Base-by-base conservation (phyloP, 2,113 vertebrate genomes). In the Dendrocopos noguchii region DNA sequence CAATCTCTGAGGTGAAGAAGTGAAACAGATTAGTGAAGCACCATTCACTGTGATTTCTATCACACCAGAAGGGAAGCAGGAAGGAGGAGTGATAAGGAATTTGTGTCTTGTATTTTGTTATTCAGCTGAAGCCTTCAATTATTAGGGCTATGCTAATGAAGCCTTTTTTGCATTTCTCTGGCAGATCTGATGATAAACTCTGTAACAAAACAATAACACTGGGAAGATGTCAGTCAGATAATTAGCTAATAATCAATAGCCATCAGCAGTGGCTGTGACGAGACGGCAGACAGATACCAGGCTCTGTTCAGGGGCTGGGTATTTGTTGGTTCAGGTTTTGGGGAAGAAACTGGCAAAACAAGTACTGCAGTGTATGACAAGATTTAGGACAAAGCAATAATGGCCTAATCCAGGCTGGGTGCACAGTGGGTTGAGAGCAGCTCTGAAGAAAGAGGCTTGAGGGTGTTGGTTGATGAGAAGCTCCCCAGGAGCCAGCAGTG, bases 201-300 rank as follows among this genome's bases (percentile, higher is more conserved):
- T 34, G 79, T 89, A 78, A 81, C 75, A 71, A 92, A 89, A 63
- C 33, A 74, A 82, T 82, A 55, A 70, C 84, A 67, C 14, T 47
- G 39, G 16, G 82, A 82, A 16, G 46, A 57, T 91, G 33, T 77
- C 55, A 87, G 20, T 63, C 89, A 42, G 36, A 19, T 94, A 73
- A 89, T 89, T 80, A 87, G n/a, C 46, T 92, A 80, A 84, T 87
- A 83, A 91, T 77, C 68, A 71, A 77, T 93, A 91, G 59, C 46
- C 74, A 80, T 3, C 20, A 77, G 31, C 34, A 90, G 42, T 36
- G 70, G 46, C 71, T 76, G 50, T 95, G 74, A 91, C 0, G 0
- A 91, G 87, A 90, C 82, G 52, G 55, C 39, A 84, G 79, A 59
- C n/a, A 82, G 87, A 89, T 76, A 87, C 1, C 21, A 66, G 50